Base-by-base conservation (phyloP, 2,888 invertebrate species). In the Acleris laterana region DNA sequence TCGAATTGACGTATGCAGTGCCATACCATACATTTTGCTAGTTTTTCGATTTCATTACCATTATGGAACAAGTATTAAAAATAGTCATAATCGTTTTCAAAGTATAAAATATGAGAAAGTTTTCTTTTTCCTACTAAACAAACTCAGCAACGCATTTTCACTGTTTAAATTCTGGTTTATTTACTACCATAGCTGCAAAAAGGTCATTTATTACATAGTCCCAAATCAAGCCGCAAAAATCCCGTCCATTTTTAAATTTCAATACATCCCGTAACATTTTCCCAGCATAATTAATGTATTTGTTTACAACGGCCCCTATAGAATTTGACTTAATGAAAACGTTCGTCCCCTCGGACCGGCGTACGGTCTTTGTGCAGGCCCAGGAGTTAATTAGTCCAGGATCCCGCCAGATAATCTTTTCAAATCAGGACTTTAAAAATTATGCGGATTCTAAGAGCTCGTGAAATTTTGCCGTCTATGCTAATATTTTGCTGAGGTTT, bases 201-300 rank as follows among this genome's bases (percentile, higher is more conserved):
- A 38, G 11, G 38, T 38, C 38, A 38, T 38, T 13, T 13, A 38
- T n/a, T n/a, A n/a, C n/a, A n/a, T 38, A 38, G 13, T 1, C 38
- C 38, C 38, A 38, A 38, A 38, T 38, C 38, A 49, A 20, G 17
- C 2, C 49, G 49, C 49, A 1, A 49, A 49, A 49, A 19, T 46
- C n/a, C 46, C 16, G 17, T 9, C 49, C 49, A 49, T 49, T 62
- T 56, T 62, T 48, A 62, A 62, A 62, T 56, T 56, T 61, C 55
- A 56, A 55, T 60, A 61, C 60, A 13, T 13, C 38, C 13, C 38
- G 38, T 64, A 32, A 64, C 53, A 56, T 50, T 63, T 50, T 51
- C 56, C 62, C 55, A 46, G 60, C 49, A 61, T 65, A 65, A 65
- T 65, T 65, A 65, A 61, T 65, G 55, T 65, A 60, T 65, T 65